A percentile compares a stretch with the other conserved stretches of the same genome.
Conservation (phyloP, 2,797 vertebrate genomes). For the Acipenser ruthenus region DNA sequence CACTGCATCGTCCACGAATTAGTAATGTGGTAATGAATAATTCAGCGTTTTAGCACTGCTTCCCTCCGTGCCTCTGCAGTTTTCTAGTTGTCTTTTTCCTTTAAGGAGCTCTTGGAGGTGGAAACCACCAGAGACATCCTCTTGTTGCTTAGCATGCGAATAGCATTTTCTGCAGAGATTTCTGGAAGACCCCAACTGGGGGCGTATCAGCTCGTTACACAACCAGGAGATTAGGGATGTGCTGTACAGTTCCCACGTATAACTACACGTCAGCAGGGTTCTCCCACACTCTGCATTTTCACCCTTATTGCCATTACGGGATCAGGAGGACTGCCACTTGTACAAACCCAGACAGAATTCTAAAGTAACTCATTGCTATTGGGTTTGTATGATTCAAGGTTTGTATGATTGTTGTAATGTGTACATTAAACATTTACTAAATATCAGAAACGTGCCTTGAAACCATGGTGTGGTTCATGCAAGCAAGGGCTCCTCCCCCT, state of each 20-base stretch:
- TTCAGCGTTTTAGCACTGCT: constrained; percentile 19
- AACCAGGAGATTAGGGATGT: background rate
- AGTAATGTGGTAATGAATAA: constrained; percentile 17
- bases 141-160: constrained; percentile 44
- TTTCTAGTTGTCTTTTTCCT: constrained; percentile 15
- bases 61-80: constrained; percentile 22
- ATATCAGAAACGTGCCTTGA: no score
- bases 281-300: constrained; percentile 23
- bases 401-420: no score
- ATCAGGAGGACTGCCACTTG: no score
- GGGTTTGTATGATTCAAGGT: no score
- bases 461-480: no score
- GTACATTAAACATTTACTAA: no score
- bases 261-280: constrained; percentile 27
- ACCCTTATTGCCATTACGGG: background rate
- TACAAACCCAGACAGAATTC: no score
- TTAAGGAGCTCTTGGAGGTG: constrained; percentile 2
- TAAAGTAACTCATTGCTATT: no score
- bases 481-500: no score
- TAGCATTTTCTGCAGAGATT: constrained; percentile 31
- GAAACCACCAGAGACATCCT: constrained; percentile 27
- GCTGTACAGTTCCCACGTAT: rapidly evolving
- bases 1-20: background rate
- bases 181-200: constrained; percentile 18
- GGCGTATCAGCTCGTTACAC: constrained; percentile 10